Evolutionary conservation across 2,797 vertebrate genomes (phyloP).

Genomic region (Myotis pilosus): DNA sequence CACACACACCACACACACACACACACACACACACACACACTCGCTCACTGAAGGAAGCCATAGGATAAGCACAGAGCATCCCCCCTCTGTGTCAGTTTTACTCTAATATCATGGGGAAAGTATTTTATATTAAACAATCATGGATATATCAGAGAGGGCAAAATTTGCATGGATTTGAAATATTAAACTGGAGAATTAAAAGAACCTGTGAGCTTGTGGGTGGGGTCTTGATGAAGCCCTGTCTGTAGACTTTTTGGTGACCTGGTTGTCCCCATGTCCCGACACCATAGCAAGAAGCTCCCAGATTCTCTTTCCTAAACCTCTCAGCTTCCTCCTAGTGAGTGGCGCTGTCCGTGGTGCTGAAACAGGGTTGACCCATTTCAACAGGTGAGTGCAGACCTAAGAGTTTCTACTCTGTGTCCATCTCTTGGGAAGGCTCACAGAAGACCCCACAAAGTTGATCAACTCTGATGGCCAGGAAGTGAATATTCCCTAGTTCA

Average conservation of each 20-base stretch:
- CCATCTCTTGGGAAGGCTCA: not conserved
- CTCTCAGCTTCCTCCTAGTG: not conserved
- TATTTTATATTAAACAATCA: slow-evolving; percentile 10
- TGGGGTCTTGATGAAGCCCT: not conserved
- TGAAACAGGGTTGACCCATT: slow-evolving; percentile 3
- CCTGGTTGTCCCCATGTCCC: not conserved
- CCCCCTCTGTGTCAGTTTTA: not conserved
- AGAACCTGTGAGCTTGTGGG: not conserved
- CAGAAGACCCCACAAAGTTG: not conserved
- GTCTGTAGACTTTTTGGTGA: not conserved
- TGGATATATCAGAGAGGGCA: not conserved
- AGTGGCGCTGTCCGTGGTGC: not conserved
- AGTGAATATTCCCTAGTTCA: not conserved
- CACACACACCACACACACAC: not conserved
- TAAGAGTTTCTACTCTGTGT: not conserved
- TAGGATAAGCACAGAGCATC: not conserved
- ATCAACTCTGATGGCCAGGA: not conserved
- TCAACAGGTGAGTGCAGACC: not conserved
- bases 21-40: not conserved
- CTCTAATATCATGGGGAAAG: not conserved
- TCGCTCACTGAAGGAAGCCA: not conserved
- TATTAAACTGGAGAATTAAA: not conserved
- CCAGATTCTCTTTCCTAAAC: not conserved
- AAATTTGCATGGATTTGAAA: slow-evolving; percentile 28
- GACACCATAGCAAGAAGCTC: not conserved